A percentile compares a stretch with the other conserved stretches of the same genome.
Conservation (phyloP, 30 jellyfish, hydroid and myxozoan species). For the Morbakka virulenta region DNA sequence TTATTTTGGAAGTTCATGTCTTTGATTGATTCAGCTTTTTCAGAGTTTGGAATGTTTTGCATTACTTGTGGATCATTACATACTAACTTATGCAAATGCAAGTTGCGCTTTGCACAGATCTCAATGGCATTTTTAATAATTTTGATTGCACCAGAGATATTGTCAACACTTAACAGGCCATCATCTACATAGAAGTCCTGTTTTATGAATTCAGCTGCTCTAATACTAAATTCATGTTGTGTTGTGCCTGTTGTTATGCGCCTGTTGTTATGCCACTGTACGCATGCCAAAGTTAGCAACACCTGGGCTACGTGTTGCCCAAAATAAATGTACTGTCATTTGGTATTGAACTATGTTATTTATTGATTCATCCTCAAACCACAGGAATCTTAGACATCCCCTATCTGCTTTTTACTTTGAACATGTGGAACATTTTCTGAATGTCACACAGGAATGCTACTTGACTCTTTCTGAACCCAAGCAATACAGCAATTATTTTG, state of each 20-base stretch:
- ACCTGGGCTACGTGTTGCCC: no score
- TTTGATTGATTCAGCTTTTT: no score
- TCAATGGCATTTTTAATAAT: no score
- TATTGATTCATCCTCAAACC: slow-evolving; percentile 45
- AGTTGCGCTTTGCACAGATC: no score
- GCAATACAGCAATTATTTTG: slow-evolving; percentile 44
- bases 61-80: no score
- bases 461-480: slow-evolving; percentile 50
- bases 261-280: slow-evolving; percentile 17
- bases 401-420: slow-evolving; percentile 46
- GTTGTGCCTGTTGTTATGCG: no score
- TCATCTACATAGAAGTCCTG: slow-evolving; percentile 61
- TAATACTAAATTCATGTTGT: no score
- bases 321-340: slow-evolving; percentile 71
- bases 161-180: slow-evolving; percentile 23
- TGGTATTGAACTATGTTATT: slow-evolving; percentile 34
- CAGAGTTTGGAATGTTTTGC: no score
- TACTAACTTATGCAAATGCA: no score
- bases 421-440: slow-evolving; percentile 50
- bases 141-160: no score
- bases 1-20: no score
- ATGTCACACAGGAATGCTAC: slow-evolving; percentile 59
- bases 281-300: slow-evolving; percentile 38
- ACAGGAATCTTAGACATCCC: slow-evolving; percentile 40
- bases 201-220: no score